phyloP scores from a whole-genome alignment of 2,797 vertebrate species.

The Rhinella marina region DNA sequence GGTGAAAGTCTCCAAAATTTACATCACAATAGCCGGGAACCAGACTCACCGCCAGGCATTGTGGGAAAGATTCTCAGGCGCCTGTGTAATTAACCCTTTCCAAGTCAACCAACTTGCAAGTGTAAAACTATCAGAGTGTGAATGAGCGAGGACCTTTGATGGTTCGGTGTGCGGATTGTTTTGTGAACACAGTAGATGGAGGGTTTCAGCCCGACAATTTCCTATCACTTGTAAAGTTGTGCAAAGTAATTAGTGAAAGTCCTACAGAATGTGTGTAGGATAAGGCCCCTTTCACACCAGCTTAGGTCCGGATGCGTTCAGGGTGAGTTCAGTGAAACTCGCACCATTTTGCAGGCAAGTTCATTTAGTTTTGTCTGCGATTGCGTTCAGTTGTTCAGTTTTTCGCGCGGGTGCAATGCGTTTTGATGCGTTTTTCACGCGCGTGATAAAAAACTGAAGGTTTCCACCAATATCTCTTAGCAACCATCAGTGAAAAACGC shows the following conservation, averaged over 20 bases:
- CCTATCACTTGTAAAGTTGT: background rate
- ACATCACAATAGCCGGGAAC: slow-evolving; percentile 26
- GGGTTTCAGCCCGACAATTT: background rate
- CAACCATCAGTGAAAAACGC: too few species aligned
- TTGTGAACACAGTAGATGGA: background rate
- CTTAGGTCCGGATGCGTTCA: too few species aligned
- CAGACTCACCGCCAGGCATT: background rate
- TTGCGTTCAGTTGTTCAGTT: too few species aligned
- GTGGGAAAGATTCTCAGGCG: slow-evolving; percentile 2
- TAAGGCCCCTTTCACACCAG: too few species aligned
- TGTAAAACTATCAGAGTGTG: background rate
- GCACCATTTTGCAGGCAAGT: too few species aligned
- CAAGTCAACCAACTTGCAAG: background rate
- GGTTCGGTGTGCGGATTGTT: background rate
- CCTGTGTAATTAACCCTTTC: slow-evolving; percentile 19
- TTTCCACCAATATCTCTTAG: too few species aligned
- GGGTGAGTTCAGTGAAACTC: too few species aligned
- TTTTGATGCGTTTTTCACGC: too few species aligned
- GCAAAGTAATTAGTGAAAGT: background rate
- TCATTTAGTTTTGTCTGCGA: too few species aligned
- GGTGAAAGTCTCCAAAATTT: slow-evolving; percentile 26
- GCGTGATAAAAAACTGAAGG: too few species aligned
- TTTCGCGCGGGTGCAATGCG: too few species aligned
- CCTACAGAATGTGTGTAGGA: background rate
- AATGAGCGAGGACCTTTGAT: background rate